Percentiles rank a stretch among this genome's conserved stretches.
Conservation (phyloP, 2,888 invertebrate genomes). For the Tinea trinotella region DNA sequence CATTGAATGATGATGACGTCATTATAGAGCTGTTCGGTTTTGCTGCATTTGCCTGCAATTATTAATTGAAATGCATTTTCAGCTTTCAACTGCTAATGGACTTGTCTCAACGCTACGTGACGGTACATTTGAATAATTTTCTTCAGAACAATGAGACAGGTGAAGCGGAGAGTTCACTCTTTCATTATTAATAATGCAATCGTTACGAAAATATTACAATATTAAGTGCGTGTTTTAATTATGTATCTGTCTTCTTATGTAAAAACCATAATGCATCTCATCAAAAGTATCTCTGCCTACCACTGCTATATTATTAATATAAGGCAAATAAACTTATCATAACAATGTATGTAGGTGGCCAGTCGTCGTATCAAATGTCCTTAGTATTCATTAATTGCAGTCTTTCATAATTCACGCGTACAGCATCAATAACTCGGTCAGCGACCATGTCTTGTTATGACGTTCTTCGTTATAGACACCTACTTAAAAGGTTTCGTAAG, state of each 20-base stretch:
- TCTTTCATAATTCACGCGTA: not conserved
- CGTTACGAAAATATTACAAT: no score
- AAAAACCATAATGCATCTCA: no score
- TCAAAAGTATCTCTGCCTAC: no score
- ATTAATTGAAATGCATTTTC: constrained; percentile 47
- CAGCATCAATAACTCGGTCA: not conserved
- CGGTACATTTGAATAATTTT: constrained; percentile 28
- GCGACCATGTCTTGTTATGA: not conserved
- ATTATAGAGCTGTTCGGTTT: constrained; percentile 24
- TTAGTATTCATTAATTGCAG: not conserved
- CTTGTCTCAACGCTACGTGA: constrained; percentile 32
- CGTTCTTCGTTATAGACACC: not conserved
- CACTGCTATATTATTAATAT: no score
- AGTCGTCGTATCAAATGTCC: no score
- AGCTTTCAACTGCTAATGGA: constrained; percentile 35
- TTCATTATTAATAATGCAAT: no score
- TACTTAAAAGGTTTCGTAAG: not conserved
- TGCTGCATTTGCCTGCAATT: constrained; percentile 29
- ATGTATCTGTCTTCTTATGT: no score
- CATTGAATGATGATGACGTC: constrained; percentile 2
- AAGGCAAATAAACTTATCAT: no score
- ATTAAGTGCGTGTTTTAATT: no score
- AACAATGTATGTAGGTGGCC: no score
- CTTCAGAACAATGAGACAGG: constrained; percentile 6
- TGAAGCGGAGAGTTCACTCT: not conserved